phyloP scores from a whole-genome alignment of 2,797 vertebrate species.

The Cynopterus sphinx region DNA sequence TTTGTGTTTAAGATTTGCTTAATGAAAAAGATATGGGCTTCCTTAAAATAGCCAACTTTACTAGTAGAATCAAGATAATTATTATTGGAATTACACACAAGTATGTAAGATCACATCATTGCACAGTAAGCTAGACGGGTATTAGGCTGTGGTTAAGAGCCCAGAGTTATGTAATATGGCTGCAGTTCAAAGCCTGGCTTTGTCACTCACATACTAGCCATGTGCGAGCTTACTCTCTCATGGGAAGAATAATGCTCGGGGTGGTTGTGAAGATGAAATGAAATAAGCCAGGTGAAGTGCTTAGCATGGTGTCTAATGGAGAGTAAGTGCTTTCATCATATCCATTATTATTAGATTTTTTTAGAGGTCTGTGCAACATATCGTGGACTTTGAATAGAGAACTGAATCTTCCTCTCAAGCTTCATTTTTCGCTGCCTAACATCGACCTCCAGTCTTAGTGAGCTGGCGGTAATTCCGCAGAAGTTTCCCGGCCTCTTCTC shows the following conservation, averaged over 20 bases:
- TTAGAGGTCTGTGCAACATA: neutral
- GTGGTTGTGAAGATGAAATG: neutral
- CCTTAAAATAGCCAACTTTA: neutral
- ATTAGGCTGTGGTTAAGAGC: neutral
- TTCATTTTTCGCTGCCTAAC: neutral
- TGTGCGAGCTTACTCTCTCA: neutral
- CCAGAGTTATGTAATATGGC: neutral
- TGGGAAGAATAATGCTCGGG: neutral
- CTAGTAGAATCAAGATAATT: neutral
- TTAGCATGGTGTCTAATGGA: neutral
- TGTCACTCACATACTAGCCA: neutral
- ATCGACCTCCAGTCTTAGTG: neutral
- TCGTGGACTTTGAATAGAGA: neutral
- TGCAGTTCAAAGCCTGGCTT: neutral
- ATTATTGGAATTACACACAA: neutral
- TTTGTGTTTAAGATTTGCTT: conserved; percentile 48
- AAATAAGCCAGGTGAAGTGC: neutral
- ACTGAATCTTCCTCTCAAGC: neutral
- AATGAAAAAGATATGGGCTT: neutral
- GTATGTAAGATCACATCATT: neutral
- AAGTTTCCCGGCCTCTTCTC: neutral
- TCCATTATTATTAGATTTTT: neutral
- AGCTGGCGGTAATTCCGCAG: neutral
- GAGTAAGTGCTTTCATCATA: neutral
- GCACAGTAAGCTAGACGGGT: neutral